Percentiles rank a stretch among this genome's conserved stretches.
phyloP scores from a whole-genome alignment of 53 echinoderm and acorn worm species.

The Crossaster papposus region DNA sequence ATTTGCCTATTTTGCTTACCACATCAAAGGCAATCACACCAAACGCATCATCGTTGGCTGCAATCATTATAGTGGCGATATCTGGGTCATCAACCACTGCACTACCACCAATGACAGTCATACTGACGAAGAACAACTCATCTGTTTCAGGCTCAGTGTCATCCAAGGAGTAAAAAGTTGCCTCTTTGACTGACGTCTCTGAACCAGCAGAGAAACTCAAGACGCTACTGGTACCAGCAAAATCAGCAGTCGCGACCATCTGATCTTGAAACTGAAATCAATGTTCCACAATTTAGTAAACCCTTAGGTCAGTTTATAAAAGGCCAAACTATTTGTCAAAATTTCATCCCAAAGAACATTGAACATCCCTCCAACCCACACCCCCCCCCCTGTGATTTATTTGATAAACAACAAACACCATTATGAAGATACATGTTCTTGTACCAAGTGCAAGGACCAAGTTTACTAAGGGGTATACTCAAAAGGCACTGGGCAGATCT shows the following conservation, averaged over 20 bases:
- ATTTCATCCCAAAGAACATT: neutral
- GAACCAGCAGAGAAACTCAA: constrained; percentile 61
- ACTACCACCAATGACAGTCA: constrained; percentile 40
- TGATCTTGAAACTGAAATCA: constrained; percentile 62
- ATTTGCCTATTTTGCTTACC: constrained; percentile 61
- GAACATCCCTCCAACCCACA: too few species aligned
- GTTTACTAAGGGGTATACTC: too few species aligned
- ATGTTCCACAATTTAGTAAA: neutral
- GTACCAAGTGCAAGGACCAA: too few species aligned
- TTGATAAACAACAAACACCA: too few species aligned
- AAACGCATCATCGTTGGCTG: constrained; percentile 93
- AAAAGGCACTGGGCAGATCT: too few species aligned
- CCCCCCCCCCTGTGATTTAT: too few species aligned
- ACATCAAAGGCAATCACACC: constrained; percentile 83
- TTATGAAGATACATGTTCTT: too few species aligned
- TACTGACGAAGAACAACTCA: constrained; percentile 62
- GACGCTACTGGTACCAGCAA: constrained; percentile 65
- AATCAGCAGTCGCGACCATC: constrained; percentile 50
- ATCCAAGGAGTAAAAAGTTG: constrained; percentile 63
- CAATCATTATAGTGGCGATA: constrained; percentile 65
- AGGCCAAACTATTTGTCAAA: too few species aligned
- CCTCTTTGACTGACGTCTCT: constrained; percentile 38
- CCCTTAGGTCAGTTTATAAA: neutral
- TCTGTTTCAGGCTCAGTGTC: constrained; percentile 77
- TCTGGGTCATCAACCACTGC: constrained; percentile 64